Percentiles rank a stretch among this genome's conserved stretches.
Conservation (phyloP, 2,888 invertebrate species). For the Diogma glabrata region DNA sequence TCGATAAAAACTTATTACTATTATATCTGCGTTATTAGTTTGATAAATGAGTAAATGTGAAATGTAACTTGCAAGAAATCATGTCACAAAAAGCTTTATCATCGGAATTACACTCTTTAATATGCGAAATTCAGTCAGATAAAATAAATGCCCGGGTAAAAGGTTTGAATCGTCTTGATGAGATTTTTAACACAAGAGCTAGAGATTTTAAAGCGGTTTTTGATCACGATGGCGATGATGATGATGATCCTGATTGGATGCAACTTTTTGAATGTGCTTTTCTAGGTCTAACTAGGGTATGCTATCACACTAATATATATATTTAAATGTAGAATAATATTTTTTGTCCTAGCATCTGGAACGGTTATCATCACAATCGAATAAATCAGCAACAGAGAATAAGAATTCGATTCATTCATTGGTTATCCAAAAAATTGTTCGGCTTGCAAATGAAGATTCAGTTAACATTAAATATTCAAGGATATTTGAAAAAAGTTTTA, state of each 20-base stretch:
- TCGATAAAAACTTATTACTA: too few relatives aligned
- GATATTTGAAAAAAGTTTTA: not conserved
- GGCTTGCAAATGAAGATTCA: not conserved
- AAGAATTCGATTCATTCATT: constrained; percentile 1
- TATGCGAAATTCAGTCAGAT: not conserved
- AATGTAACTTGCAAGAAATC: too few relatives aligned
- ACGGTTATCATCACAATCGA: not conserved
- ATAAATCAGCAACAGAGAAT: not conserved
- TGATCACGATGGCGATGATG: not conserved
- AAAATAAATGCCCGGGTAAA: constrained; percentile 1
- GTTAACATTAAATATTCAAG: not conserved
- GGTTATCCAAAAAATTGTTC: not conserved
- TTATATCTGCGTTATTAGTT: too few relatives aligned
- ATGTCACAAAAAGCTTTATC: constrained; percentile 2
- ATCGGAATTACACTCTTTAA: not conserved
- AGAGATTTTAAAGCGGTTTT: too few relatives aligned
- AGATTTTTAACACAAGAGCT: not conserved
- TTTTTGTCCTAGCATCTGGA: too few relatives aligned
- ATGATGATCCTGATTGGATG: not conserved
- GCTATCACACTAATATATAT: too few relatives aligned
- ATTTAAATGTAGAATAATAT: too few relatives aligned
- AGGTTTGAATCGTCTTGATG: not conserved
- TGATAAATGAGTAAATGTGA: too few relatives aligned
- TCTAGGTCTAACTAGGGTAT: not conserved
- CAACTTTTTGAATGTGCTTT: constrained; percentile 4